Base-by-base conservation (phyloP, 1,140 invertebrate species). In the Vollenhovia emeryi region DNA sequence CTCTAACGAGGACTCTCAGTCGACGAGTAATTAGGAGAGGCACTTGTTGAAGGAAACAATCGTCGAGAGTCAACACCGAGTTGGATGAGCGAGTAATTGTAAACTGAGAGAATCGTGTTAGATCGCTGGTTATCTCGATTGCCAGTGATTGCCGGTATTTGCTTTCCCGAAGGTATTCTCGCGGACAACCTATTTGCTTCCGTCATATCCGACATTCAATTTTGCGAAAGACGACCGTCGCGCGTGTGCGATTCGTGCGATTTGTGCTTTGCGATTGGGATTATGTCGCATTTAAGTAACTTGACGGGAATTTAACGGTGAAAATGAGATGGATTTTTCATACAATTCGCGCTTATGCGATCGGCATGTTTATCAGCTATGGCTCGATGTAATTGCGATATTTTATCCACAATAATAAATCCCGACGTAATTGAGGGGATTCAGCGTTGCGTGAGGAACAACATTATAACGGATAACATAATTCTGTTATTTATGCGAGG, bases 1-100 rank as follows among this genome's bases (percentile, higher is more conserved):
- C 74, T 85, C 86, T 84, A 76, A 82, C 36, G 83, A 71, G 50
- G 68, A 73, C 55, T 76, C 48, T 62, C 57, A 45, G 87, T 84
- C 78, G 88, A 57, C 84, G 87, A 89, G 88, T 89, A 89, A 89
- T 89, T 89, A 89, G 87, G 59, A 86, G 87, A 86, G 80, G 66
- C 88, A 73, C 84, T 89, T 86, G 88, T 84, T 86, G 87, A 89
- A 89, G 88, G 87, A 89, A 89, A 89, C 88, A 89, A 89, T 89
- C 62, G 88, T 68, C 80, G 64, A 68, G 84, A 89, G 84, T 86
- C 78, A 84, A 89, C 85, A 86, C 33, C 83, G 68, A 86, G 59
- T 21, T 74, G 68, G 76, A 57, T 84, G 87, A 89, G 64, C 40
- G 74, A 78, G 85, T 86, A 89, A 89, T 89, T 85, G 84, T 85